Evolutionary conservation across 2,888 invertebrate genomes (phyloP), one percentile per base, ranked within the genome.

Genomic region (Drosophila colorata): DNA sequence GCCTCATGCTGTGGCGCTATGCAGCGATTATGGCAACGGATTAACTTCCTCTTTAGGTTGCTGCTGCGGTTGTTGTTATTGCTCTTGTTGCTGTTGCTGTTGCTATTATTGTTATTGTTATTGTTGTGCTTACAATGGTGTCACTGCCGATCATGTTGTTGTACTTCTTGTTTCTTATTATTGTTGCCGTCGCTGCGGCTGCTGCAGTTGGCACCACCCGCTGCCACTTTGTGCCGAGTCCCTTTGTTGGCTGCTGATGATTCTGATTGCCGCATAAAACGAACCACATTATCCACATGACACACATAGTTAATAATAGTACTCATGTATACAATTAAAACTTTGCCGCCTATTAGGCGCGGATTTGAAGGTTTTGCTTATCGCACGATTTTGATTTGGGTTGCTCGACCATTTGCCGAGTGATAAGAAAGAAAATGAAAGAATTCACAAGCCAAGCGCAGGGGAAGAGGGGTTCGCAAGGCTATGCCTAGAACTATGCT

Each of bases 1-100:
- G 84, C 88, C 81, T 78, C 90, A 90, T 90, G 90, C 90, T 90
- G 90, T 90, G 90, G 90, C 90, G 90, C 90, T 90, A 86, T 87
- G 79, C 74, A 67, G 77, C 76, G 82, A 85, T 87, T 86, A 85
- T 72, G 71, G 71, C 83, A 72, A 86, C 72, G 83, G 86, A 86
- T 83, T 85, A 87, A 84, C 87, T 83, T 84, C 87, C 85, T 80
- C 74, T 87, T 78, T 75, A 69, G 61, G 53, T 63, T 55, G 56
- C 40, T 75, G 57, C 51, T 69, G 69, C 23, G 28, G 25, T 13
- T 33, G 13, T 20, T 47, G 47, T 18, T 43, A 33, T 16, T 40
- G 57, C 5, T 46, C n/a, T 33, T 59, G 28, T n/a, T 43, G 28
- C 28, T 51, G 48, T 20, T 59, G 37, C 14, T 55, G 18, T 43